A percentile compares a stretch with the other conserved stretches of the same genome.
These are phyloP conservation scores for Paracentrotus lividus DNA, from an alignment of 53 echinoderm and acorn worm genomes.

Conservation along the genomic window DNA sequence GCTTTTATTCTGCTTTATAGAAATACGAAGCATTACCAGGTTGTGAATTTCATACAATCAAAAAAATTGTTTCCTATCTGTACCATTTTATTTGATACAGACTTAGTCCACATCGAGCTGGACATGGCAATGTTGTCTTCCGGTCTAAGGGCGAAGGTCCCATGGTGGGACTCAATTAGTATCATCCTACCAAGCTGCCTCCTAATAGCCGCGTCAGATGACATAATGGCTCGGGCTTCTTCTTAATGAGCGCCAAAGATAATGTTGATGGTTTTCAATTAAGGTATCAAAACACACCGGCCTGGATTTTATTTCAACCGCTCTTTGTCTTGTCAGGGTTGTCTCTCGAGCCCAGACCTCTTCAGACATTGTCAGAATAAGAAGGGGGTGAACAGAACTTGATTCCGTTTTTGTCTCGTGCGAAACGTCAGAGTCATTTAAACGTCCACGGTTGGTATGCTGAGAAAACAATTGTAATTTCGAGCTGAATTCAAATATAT, in stretches of 20 bases:
- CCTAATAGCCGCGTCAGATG: constrained; percentile 36
- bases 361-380: too few relatives aligned
- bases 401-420: neutral
- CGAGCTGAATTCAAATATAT: neutral
- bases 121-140: constrained; percentile 24
- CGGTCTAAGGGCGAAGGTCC: neutral
- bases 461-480: neutral
- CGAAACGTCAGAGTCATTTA: constrained; percentile 20
- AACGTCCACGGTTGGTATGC: neutral
- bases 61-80: too few relatives aligned
- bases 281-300: constrained; percentile 49
- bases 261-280: constrained; percentile 69
- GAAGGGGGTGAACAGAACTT: too few relatives aligned
- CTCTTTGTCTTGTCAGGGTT: neutral
- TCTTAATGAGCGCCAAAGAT: constrained; percentile 61
- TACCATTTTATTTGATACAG: too few relatives aligned
- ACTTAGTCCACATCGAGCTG: neutral
- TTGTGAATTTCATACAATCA: too few relatives aligned
- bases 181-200: constrained; percentile 39
- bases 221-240: constrained; percentile 37
- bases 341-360: neutral
- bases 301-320: constrained; percentile 8
- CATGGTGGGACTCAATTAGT: constrained; percentile 61
- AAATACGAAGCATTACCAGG: too few relatives aligned
- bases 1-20: too few relatives aligned